Evolutionary conservation across 30 jellyfish, hydroid and myxozoan species (phyloP), one percentile per base, ranked within the genome.

Genomic region (Turritopsis dohrnii): DNA sequence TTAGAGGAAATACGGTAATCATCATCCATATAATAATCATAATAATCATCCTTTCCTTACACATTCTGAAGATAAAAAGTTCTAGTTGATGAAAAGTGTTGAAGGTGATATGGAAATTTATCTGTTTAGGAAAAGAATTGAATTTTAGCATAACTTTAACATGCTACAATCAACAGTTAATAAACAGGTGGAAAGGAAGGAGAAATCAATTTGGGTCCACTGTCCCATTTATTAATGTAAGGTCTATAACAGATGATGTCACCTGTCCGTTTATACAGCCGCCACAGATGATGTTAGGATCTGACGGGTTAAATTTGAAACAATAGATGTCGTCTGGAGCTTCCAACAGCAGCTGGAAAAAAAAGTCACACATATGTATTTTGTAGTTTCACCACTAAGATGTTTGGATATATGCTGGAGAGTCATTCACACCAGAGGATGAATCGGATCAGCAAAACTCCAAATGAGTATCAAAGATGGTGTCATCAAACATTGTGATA

Each of bases 251-350:
- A 18, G 28, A 21, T 69, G 22, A 41, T 52, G 84, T 65, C 8
- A 88, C 98, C 96, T 92, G 98, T 21, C 98, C 98, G 81, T 92
- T 92, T 86, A 87, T 83, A 83, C 96, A 92, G 13, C 98, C 98
- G 21, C 89, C 98, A 31, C 91, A 89, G 26, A 92, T 65, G 75
- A 92, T 81, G 76, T 92, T 87, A 16, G 98, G 98, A 53, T 92
- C 91, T 9, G 95, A 81, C 17, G 98, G 96, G 75, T 92, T 92
- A 72, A 92, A 92, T 74, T 92, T 90, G 79, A 92, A 92, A 75
- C 95, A 92, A n/a, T 83, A 81, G 71, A 87, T 88, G 53, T 92
- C 96, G 65, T 85, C 96, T 16, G 98, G 98, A 54, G 98, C 96
- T 60, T 92, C 96, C 89, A 92, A 29, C 79, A 92, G 77, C 83